phyloP scores from a whole-genome alignment of 2,888 invertebrate species.

The Mystacides longicornis region DNA sequence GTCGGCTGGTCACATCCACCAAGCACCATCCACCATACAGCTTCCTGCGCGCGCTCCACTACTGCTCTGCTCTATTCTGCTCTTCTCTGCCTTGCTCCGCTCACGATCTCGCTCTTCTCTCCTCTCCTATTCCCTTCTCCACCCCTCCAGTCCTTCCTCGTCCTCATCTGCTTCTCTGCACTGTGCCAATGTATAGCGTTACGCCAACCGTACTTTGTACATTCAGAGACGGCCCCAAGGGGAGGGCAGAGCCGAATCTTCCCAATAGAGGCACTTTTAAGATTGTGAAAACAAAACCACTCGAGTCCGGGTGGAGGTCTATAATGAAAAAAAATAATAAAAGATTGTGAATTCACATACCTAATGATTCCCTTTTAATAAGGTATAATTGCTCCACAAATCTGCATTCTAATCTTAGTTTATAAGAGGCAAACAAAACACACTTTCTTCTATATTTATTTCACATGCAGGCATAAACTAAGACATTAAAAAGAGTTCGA shows the following conservation, averaged over 20 bases:
- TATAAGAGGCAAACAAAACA: too few species aligned
- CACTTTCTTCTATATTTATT: too few species aligned
- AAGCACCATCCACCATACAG: not conserved
- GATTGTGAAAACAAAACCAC: not conserved
- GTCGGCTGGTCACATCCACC: conserved; percentile 7
- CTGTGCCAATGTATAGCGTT: not conserved
- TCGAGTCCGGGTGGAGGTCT: too few species aligned
- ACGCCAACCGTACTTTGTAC: not conserved
- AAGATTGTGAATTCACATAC: too few species aligned
- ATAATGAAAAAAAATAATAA: too few species aligned
- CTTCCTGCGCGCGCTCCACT: not conserved
- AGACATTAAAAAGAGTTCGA: too few species aligned
- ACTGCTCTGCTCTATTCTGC: not conserved
- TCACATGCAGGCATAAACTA: too few species aligned
- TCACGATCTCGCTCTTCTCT: not conserved
- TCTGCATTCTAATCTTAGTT: too few species aligned
- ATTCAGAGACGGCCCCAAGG: conserved; percentile 2
- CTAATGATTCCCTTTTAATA: too few species aligned
- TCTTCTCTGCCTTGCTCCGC: not conserved
- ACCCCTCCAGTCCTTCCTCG: too few species aligned
- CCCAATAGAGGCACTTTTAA: not conserved
- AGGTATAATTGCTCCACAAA: too few species aligned
- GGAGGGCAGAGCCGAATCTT: not conserved
- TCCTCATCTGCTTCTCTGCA: too few species aligned
- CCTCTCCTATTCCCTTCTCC: not conserved